These are phyloP conservation scores for Dicrurus megarhynchus DNA, from an alignment of 2,113 vertebrate species.

Conservation along the genomic window DNA sequence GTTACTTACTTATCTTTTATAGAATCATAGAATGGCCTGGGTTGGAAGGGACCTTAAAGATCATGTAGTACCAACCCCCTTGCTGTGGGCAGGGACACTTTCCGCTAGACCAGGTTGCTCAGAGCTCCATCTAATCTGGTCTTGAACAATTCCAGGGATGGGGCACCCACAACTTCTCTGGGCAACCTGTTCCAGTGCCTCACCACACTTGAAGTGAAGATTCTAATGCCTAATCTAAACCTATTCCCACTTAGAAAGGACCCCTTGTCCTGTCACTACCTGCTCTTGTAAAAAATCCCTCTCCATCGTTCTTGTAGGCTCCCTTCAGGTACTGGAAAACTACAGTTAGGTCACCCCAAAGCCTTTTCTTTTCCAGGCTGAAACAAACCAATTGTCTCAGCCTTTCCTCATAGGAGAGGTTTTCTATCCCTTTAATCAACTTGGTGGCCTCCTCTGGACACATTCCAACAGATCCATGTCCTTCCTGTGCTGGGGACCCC, in stretches of 20 bases:
- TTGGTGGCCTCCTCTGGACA: background rate
- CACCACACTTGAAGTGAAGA: background rate
- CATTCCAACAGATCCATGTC: background rate
- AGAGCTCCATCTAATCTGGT: background rate
- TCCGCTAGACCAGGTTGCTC: background rate
- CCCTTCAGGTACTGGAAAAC: background rate
- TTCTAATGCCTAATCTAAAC: background rate
- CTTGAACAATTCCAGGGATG: background rate
- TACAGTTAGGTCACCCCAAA: background rate
- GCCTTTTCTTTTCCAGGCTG: background rate
- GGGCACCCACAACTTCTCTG: background rate
- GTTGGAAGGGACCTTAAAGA: background rate
- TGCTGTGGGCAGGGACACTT: background rate
- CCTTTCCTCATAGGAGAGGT: background rate
- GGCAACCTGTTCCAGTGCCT: background rate
- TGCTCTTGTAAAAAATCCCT: background rate
- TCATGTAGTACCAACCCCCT: rapidly evolving
- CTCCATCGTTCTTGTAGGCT: background rate
- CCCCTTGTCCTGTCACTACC: background rate
- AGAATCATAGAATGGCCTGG: background rate
- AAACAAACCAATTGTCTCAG: background rate
- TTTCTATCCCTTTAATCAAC: background rate
- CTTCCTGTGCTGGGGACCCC: background rate
- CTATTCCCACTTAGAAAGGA: background rate
- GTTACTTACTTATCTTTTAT: background rate